Percentiles rank a stretch among this genome's conserved stretches.
phyloP scores from a whole-genome alignment of 2,113 vertebrate species.

The Herpetotheres cachinnans region DNA sequence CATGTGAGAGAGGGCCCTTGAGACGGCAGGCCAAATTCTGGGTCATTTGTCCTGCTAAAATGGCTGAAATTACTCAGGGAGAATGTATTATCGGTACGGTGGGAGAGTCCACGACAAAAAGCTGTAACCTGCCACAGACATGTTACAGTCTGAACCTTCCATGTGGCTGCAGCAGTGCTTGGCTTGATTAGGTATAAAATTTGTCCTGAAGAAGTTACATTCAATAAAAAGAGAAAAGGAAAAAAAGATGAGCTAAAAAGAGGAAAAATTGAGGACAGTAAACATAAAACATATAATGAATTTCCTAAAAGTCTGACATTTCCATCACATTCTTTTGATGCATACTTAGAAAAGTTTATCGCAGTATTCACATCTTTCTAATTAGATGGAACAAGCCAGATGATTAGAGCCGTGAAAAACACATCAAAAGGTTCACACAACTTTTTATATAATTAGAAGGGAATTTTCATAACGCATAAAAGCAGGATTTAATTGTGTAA shows the following conservation, averaged over 20 bases:
- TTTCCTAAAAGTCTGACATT: slow-evolving; percentile 56
- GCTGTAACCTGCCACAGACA: not conserved
- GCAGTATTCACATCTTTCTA: slow-evolving; percentile 64
- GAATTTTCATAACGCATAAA: slow-evolving; percentile 75
- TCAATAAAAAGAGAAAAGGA: not conserved
- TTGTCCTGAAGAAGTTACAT: not conserved
- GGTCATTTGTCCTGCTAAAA: not conserved
- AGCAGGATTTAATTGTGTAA: slow-evolving; percentile 75
- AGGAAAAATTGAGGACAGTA: not conserved
- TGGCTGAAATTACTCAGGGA: not conserved
- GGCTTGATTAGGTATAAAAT: not conserved
- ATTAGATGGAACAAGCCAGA: slow-evolving; percentile 67
- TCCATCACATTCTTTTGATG: slow-evolving; percentile 55
- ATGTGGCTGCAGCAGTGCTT: not conserved
- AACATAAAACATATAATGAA: slow-evolving; percentile 26
- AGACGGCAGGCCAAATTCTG: not conserved
- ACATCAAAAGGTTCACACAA: slow-evolving; percentile 68
- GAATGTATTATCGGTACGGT: not conserved
- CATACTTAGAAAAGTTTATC: slow-evolving; percentile 68
- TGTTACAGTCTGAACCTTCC: not conserved
- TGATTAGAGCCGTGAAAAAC: slow-evolving; percentile 66
- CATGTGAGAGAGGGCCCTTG: not conserved
- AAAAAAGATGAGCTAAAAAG: slow-evolving; percentile 4
- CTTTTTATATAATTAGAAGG: slow-evolving; percentile 71
- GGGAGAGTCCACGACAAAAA: not conserved